Evolutionary conservation across 2,113 vertebrate species (phyloP), one percentile per base, ranked within the genome.

Genomic region (Trinectes maculatus): DNA sequence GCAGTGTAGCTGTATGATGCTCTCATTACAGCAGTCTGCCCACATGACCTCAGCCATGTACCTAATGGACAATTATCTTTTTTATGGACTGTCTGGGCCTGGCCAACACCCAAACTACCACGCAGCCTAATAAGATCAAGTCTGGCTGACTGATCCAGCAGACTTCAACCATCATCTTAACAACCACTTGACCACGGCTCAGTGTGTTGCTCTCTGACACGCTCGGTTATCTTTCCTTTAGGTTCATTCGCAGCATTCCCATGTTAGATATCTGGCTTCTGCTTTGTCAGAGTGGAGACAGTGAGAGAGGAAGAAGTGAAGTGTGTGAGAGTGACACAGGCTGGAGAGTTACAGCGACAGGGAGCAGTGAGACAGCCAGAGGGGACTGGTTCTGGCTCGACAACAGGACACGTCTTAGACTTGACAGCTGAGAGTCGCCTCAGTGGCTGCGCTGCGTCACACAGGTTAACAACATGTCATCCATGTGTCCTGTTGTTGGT

Each of bases 1-100:
- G 25, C 37, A 51, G 49, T n/a, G 8, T 5, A 11, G 39, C 11
- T 29, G 16, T 1, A 4, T 21, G 24, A 67, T 43, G 33, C 44
- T 44, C 22, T 31, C 49, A 51, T 58, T 52, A 29, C 54, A 60
- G 0, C 39, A 46, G 26, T 26, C 31, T 37, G 1, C 40, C 56
- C 51, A 31, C 59, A 63, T 53, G 18, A 57, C 37, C 39, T 67
- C 13, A 63, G 7, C 59, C 15, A 7, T 15, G 8, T 15, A 59
- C 55, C 43, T 80, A 75, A 87, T 82, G 80, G 59, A 73, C 64
- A 6, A 39, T 76, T 72, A 55, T 76, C 53, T 70, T 54, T 69
- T 67, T 65, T 42, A 63, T 71, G 63, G 67, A 2, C 33, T 11
- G 65, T 55, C 59, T 56, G 43, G 13, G 22, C 29, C 29, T 16